phyloP scores from a whole-genome alignment of 2,888 invertebrate genomes.

The Chesias legatella region DNA sequence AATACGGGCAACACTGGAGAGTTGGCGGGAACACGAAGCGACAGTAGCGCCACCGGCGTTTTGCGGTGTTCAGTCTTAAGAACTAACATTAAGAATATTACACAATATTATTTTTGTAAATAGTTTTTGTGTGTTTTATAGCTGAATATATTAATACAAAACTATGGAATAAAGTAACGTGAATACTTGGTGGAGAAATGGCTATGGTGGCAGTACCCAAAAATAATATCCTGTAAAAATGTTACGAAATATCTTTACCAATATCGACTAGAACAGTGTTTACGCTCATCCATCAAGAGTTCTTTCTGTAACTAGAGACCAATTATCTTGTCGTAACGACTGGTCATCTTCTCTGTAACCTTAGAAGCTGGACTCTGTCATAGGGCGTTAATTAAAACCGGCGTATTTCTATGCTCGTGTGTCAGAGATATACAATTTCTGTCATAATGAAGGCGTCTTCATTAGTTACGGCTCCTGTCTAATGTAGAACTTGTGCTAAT shows the following conservation, averaged over 20 bases:
- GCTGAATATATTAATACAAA: too few species aligned
- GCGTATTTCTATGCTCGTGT: constrained; percentile 58
- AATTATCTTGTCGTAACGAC: constrained; percentile 49
- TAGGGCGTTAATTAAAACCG: constrained; percentile 28
- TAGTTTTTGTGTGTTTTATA: too few species aligned
- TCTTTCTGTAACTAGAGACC: constrained; percentile 56
- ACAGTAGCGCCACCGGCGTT: constrained; percentile 16
- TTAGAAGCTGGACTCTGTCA: constrained; percentile 44
- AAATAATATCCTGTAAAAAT: not conserved
- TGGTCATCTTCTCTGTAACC: constrained; percentile 65
- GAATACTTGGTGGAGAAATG: too few species aligned
- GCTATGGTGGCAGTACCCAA: too few species aligned
- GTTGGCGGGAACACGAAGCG: constrained; percentile 40
- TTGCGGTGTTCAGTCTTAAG: not conserved
- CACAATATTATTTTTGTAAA: too few species aligned
- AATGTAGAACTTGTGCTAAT: constrained; percentile 7
- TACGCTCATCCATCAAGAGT: constrained; percentile 35
- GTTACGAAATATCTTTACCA: constrained; percentile 17
- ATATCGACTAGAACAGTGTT: constrained; percentile 8
- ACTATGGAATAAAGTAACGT: too few species aligned
- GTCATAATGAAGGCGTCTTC: constrained; percentile 59
- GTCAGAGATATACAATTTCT: constrained; percentile 62
- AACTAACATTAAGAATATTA: too few species aligned
- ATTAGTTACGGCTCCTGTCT: constrained; percentile 28
- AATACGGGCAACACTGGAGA: constrained; percentile 43